Base-by-base conservation (phyloP, 1,140 invertebrate genomes). In the Brachystomella parvula region DNA sequence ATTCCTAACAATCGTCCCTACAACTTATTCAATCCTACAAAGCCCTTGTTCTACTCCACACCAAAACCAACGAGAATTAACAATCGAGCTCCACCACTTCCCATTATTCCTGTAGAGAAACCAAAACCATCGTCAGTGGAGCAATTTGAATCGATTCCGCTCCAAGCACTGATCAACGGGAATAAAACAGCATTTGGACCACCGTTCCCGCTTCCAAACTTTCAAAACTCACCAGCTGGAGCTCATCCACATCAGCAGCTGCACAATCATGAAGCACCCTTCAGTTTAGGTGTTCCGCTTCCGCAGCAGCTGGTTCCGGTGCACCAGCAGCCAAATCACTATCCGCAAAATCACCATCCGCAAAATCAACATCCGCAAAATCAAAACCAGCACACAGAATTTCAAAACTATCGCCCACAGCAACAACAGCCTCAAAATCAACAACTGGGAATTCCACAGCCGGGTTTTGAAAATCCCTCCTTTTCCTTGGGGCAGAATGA, bases 71-170 rank as follows among this genome's bases (percentile, higher is more conserved):
- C 82, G 0, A 84, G 91, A 67, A 94, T 94, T 35, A 95, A 95
- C 74, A 92, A 94, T 75, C 79, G 92, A 56, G 91, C 90, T 1
- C 91, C 91, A 0, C 89, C 89, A 0, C 82, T 88, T 59, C 88
- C 90, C 60, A 84, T 32, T n/a, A 62, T 57, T 21, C 24, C 39
- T 9, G 47, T 6, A 32, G 2, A 29, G 9, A 19, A 65, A 59
- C 26, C 17, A 35, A 75, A 56, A 70, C 76, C 77, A 74, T n/a
- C n/a, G n/a, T n/a, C n/a, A n/a, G 80, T 80, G 12, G 33, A 9
- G n/a, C 24, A 57, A 31, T 73, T 73, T 32, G 72, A 73, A 56
- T 69, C 72, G 6, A 73, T 73, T 31, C 72, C 72, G 47, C 35
- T 73, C 1, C 69, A 73, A 66, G 6, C 24, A 12, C 49, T 53